A percentile compares a stretch with the other conserved stretches of the same genome.
phyloP scores from a whole-genome alignment of 37 sponge, comb jelly and placozoan genomes.

The Halichondria panicea region DNA sequence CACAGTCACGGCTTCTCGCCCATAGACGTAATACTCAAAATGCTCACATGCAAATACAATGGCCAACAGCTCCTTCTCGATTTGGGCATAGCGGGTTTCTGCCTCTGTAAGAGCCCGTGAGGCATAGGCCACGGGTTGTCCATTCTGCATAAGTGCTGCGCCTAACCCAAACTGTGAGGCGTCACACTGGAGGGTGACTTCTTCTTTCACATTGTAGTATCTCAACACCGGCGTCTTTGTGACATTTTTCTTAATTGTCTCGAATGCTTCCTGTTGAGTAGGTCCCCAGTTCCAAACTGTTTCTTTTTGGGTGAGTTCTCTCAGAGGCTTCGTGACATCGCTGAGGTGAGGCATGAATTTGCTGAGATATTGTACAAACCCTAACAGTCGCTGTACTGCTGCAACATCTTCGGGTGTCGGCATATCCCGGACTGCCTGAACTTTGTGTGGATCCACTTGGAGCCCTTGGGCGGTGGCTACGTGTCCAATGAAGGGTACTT shows the following conservation, averaged over 20 bases:
- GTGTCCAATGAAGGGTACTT: conserved; percentile 62
- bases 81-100: conserved; percentile 49
- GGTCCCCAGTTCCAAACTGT: conserved; percentile 37
- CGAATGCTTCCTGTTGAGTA: conserved; percentile 34
- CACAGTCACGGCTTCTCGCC: conserved; percentile 18
- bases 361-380: conserved; percentile 36
- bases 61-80: conserved; percentile 59
- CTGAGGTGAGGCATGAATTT: conserved; percentile 54
- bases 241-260: conserved; percentile 19
- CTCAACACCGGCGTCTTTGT: conserved; percentile 42
- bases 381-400: conserved; percentile 52
- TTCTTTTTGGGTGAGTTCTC: conserved; percentile 45
- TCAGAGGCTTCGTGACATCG: conserved; percentile 33
- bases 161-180: background rate
- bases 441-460: conserved; percentile 41
- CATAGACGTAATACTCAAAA: conserved; percentile 52
- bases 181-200: background rate
- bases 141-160: conserved; percentile 22
- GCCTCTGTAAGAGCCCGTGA: conserved; percentile 27
- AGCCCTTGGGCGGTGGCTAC: conserved; percentile 42
- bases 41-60: conserved; percentile 57
- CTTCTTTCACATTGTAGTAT: background rate
- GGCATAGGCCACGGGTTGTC: conserved; percentile 56
- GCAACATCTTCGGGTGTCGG: conserved; percentile 30
- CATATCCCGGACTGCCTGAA: background rate